Evolutionary conservation across 2,888 invertebrate species (phyloP), one percentile per base, ranked within the genome.

Genomic region (Napeogenes inachia): DNA sequence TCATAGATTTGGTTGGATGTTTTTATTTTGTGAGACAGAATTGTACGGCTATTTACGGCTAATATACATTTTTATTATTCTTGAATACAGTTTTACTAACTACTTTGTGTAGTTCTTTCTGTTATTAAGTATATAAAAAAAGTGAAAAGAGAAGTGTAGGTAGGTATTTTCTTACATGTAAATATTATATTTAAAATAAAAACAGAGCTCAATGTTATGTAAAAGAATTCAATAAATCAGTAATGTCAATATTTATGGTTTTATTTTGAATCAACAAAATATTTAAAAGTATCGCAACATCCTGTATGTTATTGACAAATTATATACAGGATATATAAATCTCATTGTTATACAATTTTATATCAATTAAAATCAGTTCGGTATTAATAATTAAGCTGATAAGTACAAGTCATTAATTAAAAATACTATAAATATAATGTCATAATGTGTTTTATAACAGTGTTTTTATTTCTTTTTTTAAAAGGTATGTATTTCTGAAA

Each of bases 101-200:
- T 35, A 35, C 4, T 6, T 35, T 35, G 35, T 35, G 6, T 35
- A 6, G 35, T 35, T 35, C 3, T 35, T 21, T 21, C 21, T 35
- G 35, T 5, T 35, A 35, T 35, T 4, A 35, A 35, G 35, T 35
- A 35, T 30, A 32, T 2, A 57, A 38, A 47, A 21, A 21, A 21
- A 21, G 21, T 21, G 21, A 21, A 21, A 21, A 21, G 21, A 21
- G 21, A 21, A 21, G 21, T 21, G 21, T 21, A 21, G 21, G 21
- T 21, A 21, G 21, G 21, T 21, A 21, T 21, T 21, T 21, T 21
- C 21, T 21, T 35, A 57, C 33, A 38, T 46, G 33, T 56, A 45
- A 33, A 10, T 13, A 33, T 57, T 35, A 21, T 21, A 21, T 50
- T 46, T 50, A 59, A 45, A 33, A 54, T 45, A 59, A 59, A 59